Base-by-base conservation (phyloP, 2,888 invertebrate species). In the Lepeophtheirus nordmannii region DNA sequence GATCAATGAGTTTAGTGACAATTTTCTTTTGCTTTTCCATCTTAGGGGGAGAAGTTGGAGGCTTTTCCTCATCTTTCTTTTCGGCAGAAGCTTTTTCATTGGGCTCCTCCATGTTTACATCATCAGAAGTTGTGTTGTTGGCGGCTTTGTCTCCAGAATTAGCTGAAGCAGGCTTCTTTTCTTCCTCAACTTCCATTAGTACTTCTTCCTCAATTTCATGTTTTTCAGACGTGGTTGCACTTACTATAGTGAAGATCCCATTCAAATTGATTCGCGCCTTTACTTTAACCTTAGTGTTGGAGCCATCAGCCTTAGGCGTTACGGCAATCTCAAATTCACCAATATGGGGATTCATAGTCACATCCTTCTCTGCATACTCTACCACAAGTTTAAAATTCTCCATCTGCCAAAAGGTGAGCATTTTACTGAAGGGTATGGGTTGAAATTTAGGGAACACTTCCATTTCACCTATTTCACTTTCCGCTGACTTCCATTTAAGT, bases 221-320 rank as follows among this genome's bases (percentile, higher is more conserved):
- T 56, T 74, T 73, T 69, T 77, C 76, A 65, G 74, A 72, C 67
- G 91, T 78, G 0, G 87, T 84, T 7, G 97, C 97, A 65, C 87
- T 87, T 12, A 86, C 84, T 30, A 97, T 84, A 12, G 84, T 82
- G 73, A 98, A 85, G 68, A 96, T 85, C 63, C 98, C 97, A 75
- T 98, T 87, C 62, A 88, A 81, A 79, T 96, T 94, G 66, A 98
- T 82, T 71, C 94, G 83, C 9, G 92, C 90, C 79, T 96, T 97
- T 7, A 98, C 86, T 78, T 96, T 96, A 1, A 97, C 86, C 76
- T 93, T 96, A 69, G 90, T 87, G 14, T 86, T 83, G 73, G 90
- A 90, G 38, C 93, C 93, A 69, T 89, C 89, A 0, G 86, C 76
- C 39, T 85, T 86, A 8, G 94, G 89, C 72, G 86, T 85, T 8